Base-by-base conservation (phyloP, 2,888 invertebrate species). In the Cryptocheilus praepositus region DNA sequence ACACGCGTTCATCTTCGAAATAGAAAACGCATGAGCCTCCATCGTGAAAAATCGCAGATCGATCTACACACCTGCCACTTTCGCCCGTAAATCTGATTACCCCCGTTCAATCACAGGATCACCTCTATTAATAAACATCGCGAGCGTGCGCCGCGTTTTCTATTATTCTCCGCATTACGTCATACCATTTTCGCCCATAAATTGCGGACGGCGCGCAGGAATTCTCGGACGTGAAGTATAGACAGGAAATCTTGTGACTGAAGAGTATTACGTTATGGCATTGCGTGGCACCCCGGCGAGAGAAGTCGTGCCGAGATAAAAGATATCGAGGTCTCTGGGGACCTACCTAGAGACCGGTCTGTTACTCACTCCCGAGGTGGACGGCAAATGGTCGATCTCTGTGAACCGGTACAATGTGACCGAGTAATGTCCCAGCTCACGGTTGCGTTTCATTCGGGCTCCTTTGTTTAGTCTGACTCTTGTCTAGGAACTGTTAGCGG, bases 381-480 rank as follows among this genome's bases (percentile, higher is more conserved):
- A 43, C 36, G 55, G 45, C 36, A 55, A 54, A 51, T 53, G 53
- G 36, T 58, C 55, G 59, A 15, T 22, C 36, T 36, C 36, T 36
- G 11, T 36, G 36, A 8, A 36, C 36, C 36, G 36, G 36, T 36
- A 36, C 36, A 36, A 36, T 36, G 36, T 11, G 36, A 36, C 36
- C 36, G 36, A 36, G 36, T 36, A 36, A 36, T 36, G 36, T 46
- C 53, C 18, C 63, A n/a, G 73, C 28, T 60, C 69, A 64, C 52
- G 57, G 66, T 56, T 46, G 58, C 13, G 58, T 59, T 45, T 44
- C 28, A 25, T 21, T 61, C 64, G 56, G 58, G 15, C 60, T 73
- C 66, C 64, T 64, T 71, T 69, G 71, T 75, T 74, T 71, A 64
- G 68, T 71, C 74, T 71, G 56, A 64, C 66, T 54, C 58, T 57